A percentile compares a stretch with the other conserved stretches of the same genome.
phyloP scores from a whole-genome alignment of 2,888 invertebrate species.

The Pyrgus malvae region DNA sequence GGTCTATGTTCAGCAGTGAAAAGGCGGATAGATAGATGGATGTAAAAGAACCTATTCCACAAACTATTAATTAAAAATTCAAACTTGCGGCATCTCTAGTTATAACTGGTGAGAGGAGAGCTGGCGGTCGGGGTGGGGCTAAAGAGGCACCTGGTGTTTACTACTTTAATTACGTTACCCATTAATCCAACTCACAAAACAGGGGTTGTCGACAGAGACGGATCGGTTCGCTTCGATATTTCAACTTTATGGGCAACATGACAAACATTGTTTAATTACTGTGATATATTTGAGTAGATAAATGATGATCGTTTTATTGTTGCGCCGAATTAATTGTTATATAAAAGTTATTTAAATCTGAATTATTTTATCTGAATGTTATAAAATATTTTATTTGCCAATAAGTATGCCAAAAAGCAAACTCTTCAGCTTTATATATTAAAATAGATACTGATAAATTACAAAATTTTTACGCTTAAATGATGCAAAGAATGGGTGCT shows the following conservation, averaged over 20 bases:
- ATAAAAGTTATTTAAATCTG: too few species aligned
- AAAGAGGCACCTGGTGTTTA: conserved; percentile 64
- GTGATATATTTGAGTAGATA: conserved; percentile 1
- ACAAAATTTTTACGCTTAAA: too few species aligned
- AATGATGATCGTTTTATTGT: not conserved
- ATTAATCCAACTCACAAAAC: conserved; percentile 64
- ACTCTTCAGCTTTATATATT: too few species aligned
- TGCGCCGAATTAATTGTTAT: not conserved
- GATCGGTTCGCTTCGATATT: conserved; percentile 51
- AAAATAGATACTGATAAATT: too few species aligned
- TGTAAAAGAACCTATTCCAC: too few species aligned
- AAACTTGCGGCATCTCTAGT: not conserved
- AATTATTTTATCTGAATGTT: too few species aligned
- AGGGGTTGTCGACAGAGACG: conserved; percentile 65
- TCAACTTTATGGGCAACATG: conserved; percentile 28
- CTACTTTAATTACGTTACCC: conserved; percentile 69
- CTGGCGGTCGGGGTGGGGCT: conserved; percentile 34
- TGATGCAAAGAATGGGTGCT: too few species aligned
- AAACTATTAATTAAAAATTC: not conserved
- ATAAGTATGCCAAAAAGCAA: too few species aligned
- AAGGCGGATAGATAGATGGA: too few species aligned
- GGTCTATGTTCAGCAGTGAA: too few species aligned
- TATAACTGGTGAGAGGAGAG: conserved; percentile 27
- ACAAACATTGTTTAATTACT: conserved; percentile 20
- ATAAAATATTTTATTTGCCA: too few species aligned